These are phyloP conservation scores for Cyprinella venusta DNA, from an alignment of 2,797 vertebrate genomes.

Conservation along the genomic window DNA sequence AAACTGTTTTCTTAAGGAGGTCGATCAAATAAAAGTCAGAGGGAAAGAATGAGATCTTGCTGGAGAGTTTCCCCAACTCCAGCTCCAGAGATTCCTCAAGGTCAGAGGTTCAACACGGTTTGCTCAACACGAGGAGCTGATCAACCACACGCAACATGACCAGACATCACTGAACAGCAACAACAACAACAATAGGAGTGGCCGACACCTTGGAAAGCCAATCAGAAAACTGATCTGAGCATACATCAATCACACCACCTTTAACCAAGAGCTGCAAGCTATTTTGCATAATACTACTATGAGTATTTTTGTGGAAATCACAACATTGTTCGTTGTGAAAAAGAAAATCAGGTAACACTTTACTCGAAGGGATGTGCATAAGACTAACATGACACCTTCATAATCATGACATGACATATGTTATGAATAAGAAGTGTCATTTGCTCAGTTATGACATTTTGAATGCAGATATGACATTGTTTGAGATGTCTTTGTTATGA, in stretches of 20 bases:
- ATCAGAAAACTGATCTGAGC: background rate
- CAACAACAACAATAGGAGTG: background rate
- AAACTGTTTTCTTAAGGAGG: conserved; percentile 58
- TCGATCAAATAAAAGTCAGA: conserved; percentile 36
- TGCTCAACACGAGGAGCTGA: background rate
- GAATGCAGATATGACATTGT: no score
- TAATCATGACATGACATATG: no score
- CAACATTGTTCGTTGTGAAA: background rate
- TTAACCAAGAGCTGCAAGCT: background rate
- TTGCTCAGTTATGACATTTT: no score
- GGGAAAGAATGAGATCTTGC: conserved; percentile 8
- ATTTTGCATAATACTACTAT: background rate
- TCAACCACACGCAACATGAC: background rate
- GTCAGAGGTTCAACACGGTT: background rate
- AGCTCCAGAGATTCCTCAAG: conserved; percentile 28
- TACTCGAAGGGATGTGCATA: no score
- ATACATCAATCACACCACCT: background rate
- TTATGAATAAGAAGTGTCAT: no score
- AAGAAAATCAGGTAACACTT: no score
- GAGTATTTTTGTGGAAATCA: no score
- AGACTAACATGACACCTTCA: no score
- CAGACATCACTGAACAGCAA: background rate
- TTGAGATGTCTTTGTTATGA: no score
- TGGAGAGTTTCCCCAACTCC: conserved; percentile 30
- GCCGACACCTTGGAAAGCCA: background rate